Evolutionary conservation across 2,113 vertebrate genomes (phyloP), one percentile per base, ranked within the genome.

Genomic region (Notechis scutatus): DNA sequence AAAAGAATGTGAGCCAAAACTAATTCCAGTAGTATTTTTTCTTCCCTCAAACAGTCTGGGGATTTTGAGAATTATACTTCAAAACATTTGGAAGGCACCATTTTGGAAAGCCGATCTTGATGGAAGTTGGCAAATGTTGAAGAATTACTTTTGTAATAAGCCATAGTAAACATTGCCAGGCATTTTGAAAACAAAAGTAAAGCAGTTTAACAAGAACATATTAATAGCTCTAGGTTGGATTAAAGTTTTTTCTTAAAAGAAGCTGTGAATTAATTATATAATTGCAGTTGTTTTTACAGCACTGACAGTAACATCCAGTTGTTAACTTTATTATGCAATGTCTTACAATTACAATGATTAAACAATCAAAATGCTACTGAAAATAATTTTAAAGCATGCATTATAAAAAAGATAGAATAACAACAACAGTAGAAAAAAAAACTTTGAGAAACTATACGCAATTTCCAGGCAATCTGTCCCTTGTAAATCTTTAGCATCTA

Each of bases 381-480:
- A 69, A 92, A 18, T 15, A 26, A 5, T 26, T 92, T 87, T 92
- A 92, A 89, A 74, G 23, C 11, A 88, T 88, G 14, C 52, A 50
- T 61, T 92, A n/a, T n/a, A 88, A 29, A n/a, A 42, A 24, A 39
- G 20, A 15, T 64, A 50, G 5, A 50, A 3, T 87, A 55, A 45
- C 9, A 47, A 0, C 11, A 87, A 42, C 42, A 42, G 42, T 42
- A 42, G 42, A 29, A 14, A 50, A 50, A 50, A 26, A 5, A 18
- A 57, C 7, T 6, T 11, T 74, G 59, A 74, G 50, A 92, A 92
- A 74, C 39, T 64, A 52, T 88, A 92, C 15, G 45, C 11, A 91
- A 93, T 92, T 89, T 11, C 81, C n/a, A 64, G 50, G 9, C 57
- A 91, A 90, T 92, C 90, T 54, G 57, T 34, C 93, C 93, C 96